Evolutionary conservation across 2,888 invertebrate genomes (phyloP).

Genomic region (Drosophila neotestacea): DNA sequence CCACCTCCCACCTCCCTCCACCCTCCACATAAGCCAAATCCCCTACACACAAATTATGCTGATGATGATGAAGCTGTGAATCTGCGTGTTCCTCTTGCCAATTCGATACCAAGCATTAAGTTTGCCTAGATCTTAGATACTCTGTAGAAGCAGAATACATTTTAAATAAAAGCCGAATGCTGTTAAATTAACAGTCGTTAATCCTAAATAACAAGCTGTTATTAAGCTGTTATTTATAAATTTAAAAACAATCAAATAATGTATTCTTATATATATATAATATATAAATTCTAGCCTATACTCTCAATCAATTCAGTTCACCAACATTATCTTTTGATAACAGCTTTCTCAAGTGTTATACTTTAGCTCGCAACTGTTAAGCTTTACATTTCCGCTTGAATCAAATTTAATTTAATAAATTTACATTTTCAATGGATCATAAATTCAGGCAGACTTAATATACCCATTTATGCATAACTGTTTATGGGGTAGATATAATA

Average conservation of each 20-base stretch:
- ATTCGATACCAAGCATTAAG: not conserved
- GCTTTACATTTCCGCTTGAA: not conserved
- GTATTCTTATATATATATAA: no score
- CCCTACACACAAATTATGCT: constrained; percentile 45
- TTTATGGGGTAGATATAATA: constrained; percentile 40
- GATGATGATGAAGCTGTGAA: constrained; percentile 35
- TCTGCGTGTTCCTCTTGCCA: not conserved
- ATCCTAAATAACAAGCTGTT: not conserved
- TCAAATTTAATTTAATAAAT: constrained; percentile 4
- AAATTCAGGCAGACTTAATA: constrained; percentile 24
- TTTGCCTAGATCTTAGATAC: constrained; percentile 6
- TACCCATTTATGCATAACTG: constrained; percentile 21
- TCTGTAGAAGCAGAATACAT: not conserved
- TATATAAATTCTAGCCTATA: no score
- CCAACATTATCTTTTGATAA: no score
- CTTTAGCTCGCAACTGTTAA: not conserved
- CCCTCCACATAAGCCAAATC: not conserved
- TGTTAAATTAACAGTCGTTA: not conserved
- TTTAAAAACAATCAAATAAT: no score
- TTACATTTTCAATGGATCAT: constrained; percentile 5
- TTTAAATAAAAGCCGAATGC: not conserved
- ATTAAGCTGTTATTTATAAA: no score
- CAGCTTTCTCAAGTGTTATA: no score
- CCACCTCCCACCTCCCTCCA: no score
- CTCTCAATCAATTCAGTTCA: no score